Percentiles rank a stretch among this genome's conserved stretches.
phyloP scores from a whole-genome alignment of 2,888 invertebrate genomes.

The Nomada hirtipes region DNA sequence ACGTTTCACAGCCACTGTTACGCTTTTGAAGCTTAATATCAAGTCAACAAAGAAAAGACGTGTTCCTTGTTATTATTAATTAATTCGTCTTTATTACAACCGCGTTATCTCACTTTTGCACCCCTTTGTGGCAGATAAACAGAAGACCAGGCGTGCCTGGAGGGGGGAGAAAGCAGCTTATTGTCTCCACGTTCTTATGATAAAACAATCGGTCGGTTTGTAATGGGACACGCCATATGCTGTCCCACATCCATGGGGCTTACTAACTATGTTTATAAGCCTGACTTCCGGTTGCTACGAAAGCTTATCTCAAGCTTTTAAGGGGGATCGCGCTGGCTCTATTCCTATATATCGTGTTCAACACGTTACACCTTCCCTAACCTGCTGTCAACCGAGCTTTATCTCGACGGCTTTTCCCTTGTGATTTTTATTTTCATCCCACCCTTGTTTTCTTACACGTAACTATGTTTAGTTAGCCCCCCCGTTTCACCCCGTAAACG shows the following conservation, averaged over 20 bases:
- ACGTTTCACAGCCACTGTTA: not conserved
- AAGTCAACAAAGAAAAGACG: conserved; percentile 4
- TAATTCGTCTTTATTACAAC: conserved; percentile 9
- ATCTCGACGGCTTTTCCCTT: conserved; percentile 61
- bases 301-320: conserved; percentile 72
- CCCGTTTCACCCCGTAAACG: conserved; percentile 9
- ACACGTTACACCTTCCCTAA: conserved; percentile 47
- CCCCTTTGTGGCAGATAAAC: not conserved
- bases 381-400: conserved; percentile 61
- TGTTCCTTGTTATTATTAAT: conserved; percentile 21
- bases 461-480: conserved; percentile 25
- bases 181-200: conserved; percentile 64
- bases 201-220: conserved; percentile 70
- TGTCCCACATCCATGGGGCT: conserved; percentile 28
- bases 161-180: conserved; percentile 31
- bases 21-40: not conserved
- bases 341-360: conserved; percentile 52
- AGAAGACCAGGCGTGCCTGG: not conserved
- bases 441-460: conserved; percentile 22
- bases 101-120: not conserved
- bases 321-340: conserved; percentile 57
- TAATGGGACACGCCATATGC: conserved; percentile 57
- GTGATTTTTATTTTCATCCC: conserved; percentile 58
- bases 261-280: conserved; percentile 74
- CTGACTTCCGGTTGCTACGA: conserved; percentile 69